Conservation (phyloP, 2,113 vertebrate species). For the Symphodus melops region DNA sequence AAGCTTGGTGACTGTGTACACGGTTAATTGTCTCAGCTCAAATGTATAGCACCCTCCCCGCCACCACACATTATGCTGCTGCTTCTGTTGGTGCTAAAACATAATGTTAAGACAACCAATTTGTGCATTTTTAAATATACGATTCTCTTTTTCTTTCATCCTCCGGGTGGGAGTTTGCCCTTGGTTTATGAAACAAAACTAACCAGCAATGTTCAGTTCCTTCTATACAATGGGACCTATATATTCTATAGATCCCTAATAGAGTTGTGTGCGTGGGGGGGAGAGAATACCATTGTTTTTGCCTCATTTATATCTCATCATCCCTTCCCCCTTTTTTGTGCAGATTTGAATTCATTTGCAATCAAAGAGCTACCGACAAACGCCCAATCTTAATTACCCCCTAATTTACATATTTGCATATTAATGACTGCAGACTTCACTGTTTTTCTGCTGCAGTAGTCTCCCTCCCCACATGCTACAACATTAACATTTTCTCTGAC, state of each 20-base stretch:
- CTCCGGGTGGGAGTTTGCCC: not conserved
- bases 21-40: constrained; percentile 52
- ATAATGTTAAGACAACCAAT: not conserved
- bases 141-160: not conserved
- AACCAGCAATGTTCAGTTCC: constrained; percentile 3
- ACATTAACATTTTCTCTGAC: constrained; percentile 44
- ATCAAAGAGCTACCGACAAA: constrained; percentile 87
- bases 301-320: constrained; percentile 66
- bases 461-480: constrained; percentile 60
- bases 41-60: not conserved
- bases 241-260: not conserved
- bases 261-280: not conserved
- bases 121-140: not conserved
- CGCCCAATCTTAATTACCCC: constrained; percentile 86
- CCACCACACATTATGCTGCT: not conserved
- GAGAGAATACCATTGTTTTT: constrained; percentile 56
- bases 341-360: constrained; percentile 88
- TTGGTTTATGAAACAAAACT: not conserved
- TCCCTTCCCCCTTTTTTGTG: constrained; percentile 81
- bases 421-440: constrained; percentile 87
- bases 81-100: constrained; percentile 17
- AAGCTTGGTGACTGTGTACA: constrained; percentile 42
- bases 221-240: constrained; percentile 6
- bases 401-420: constrained; percentile 89
- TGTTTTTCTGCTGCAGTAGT: constrained; percentile 82